A percentile compares a stretch with the other conserved stretches of the same genome.
These are phyloP conservation scores for Steinernema carpocapsae DNA, from an alignment of 2,888 invertebrate species.

Conservation along the genomic window DNA sequence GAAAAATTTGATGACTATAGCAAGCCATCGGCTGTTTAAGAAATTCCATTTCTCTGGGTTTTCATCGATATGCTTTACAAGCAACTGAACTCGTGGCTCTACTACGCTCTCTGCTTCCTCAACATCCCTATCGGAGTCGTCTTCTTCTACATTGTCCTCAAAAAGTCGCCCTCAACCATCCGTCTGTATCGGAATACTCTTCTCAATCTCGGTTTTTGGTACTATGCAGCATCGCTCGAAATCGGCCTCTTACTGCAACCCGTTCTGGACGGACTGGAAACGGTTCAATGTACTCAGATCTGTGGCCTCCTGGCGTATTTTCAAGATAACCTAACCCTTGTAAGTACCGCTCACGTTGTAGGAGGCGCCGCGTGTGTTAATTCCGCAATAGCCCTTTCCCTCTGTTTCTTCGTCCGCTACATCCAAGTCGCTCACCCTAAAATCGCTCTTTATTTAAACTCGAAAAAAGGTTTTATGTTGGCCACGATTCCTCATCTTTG, in stretches of 20 bases:
- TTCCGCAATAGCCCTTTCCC: too few relatives aligned
- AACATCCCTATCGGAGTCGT: not conserved
- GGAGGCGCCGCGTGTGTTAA: too few relatives aligned
- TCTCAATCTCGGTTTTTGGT: not conserved
- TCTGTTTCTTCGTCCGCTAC: not conserved
- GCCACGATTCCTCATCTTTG: too few relatives aligned
- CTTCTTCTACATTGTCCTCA: not conserved
- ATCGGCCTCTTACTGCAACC: not conserved
- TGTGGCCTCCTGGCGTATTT: not conserved
- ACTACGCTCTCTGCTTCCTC: too few relatives aligned
- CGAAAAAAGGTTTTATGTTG: too few relatives aligned
- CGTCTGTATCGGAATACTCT: not conserved
- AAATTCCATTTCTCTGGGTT: too few relatives aligned
- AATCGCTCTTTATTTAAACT: too few relatives aligned
- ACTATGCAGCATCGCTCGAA: not conserved
- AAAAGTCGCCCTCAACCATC: not conserved
- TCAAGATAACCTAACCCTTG: not conserved
- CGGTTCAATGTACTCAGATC: not conserved
- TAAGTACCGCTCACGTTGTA: too few relatives aligned
- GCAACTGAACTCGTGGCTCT: too few relatives aligned
- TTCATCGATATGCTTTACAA: too few relatives aligned
- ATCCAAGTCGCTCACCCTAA: slow-evolving; percentile 1
- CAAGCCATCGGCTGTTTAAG: too few relatives aligned
- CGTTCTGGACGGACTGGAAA: not conserved
- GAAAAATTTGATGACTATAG: too few relatives aligned